These are phyloP conservation scores for Galagoides demidoff DNA, from an alignment of 2,797 vertebrate species.

Conservation along the genomic window DNA sequence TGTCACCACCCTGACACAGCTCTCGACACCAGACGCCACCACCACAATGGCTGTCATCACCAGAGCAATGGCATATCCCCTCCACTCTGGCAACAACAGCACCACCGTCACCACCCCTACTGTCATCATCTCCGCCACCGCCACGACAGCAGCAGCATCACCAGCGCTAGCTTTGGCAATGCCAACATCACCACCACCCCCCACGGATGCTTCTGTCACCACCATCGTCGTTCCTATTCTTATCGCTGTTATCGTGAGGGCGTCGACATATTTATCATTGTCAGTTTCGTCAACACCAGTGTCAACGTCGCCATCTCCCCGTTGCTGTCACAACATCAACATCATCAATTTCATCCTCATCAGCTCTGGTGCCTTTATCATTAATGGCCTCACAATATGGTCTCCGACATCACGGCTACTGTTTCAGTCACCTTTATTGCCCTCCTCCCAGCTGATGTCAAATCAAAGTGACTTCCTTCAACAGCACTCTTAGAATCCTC, in stretches of 20 bases:
- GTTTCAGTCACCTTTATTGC: neutral
- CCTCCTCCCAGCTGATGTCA: neutral
- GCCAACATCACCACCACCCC: neutral
- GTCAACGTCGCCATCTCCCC: neutral
- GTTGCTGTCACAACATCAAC: no score
- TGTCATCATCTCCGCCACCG: neutral
- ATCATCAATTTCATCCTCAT: no score
- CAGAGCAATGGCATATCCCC: neutral
- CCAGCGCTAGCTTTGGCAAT: neutral
- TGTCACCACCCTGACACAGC: neutral
- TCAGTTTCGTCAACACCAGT: neutral
- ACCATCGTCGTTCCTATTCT: neutral
- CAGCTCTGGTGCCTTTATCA: rapidly evolving
- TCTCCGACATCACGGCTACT: neutral
- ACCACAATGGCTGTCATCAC: neutral
- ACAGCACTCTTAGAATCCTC: neutral
- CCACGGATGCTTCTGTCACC: neutral
- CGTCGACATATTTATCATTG: neutral
- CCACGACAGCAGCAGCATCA: neutral
- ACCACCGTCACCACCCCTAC: neutral
- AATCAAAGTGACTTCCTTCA: neutral
- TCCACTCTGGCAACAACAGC: neutral
- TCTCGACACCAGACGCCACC: rapidly evolving
- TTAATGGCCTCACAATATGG: neutral
- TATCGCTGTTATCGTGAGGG: neutral